Base-by-base conservation (phyloP, 1,140 invertebrate species). In the Episyrphus balteatus region DNA sequence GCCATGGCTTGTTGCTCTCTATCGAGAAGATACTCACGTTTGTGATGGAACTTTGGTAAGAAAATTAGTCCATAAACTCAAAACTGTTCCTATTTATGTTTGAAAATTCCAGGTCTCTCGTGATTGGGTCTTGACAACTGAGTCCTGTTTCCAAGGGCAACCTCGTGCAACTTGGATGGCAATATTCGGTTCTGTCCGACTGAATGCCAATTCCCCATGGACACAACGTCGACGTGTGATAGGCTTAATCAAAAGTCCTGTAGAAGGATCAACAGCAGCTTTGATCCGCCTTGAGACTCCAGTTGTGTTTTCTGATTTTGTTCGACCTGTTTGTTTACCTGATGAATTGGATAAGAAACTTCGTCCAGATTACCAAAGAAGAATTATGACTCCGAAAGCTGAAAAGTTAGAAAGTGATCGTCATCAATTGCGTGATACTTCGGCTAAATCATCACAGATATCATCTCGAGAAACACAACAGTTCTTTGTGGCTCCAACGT, bases 81-180 rank as follows among this genome's bases (percentile, higher is more conserved):
- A 34, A 34, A 34, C 32, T 8, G 9, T 34, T 34, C 9, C n/a
- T 13, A 9, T 34, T 34, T 34, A 34, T 34, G 32, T 34, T 9
- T 13, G 13, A 34, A 8, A 34, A 10, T 33, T 44, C 42, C 32
- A 50, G 53, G 69, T 77, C 18, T 81, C 86, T 8, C 73, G 80
- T 1, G 78, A 81, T 47, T 92, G 89, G 89, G 73, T 93, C 1
- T 69, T 91, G 18, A 91, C 88, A 13, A 88, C 88, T 0, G 81
- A 85, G n/a, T 86, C 86, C 1, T 93, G 89, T 62, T 92, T 92
- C 60, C 84, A 90, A 73, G 86, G 86, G 8, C 86, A 90, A 74
- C 81, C 84, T 11, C 86, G 87, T 64, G 85, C 85, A 1, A 85
- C 87, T 66, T 89, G 86, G 86, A 79, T 80, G 14, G 86, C 85